Evolutionary conservation across 1,140 invertebrate genomes (phyloP).

Genomic region (Drosophila biarmipes): DNA sequence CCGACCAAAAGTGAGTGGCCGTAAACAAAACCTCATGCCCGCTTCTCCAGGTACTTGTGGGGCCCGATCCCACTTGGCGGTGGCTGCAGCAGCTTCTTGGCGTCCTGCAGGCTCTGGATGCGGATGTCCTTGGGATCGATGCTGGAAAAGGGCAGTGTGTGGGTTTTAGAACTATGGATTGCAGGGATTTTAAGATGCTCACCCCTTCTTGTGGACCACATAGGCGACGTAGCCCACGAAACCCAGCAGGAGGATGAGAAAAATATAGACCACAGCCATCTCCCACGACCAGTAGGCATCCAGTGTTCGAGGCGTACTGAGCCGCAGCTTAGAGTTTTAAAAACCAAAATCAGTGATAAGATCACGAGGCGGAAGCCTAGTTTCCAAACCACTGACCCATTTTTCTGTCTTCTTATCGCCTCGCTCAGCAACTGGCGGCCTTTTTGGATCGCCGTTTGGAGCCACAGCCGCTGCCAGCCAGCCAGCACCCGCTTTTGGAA

Average conservation of each 20-base stretch:
- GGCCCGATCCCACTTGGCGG: conserved; percentile 18
- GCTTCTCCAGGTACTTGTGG: conserved; percentile 61
- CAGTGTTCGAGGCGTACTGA: conserved; percentile 33
- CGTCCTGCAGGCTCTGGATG: conserved; percentile 54
- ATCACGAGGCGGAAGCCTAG: conserved; percentile 32
- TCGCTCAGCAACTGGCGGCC: conserved; percentile 52
- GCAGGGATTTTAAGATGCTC: not conserved
- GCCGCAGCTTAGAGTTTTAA: not conserved
- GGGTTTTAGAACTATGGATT: not conserved
- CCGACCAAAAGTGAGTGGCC: conserved; percentile 78
- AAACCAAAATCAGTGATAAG: conserved; percentile 40
- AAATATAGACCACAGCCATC: conserved; percentile 32
- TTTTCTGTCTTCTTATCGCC: conserved; percentile 54
- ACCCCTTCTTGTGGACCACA: conserved; percentile 60
- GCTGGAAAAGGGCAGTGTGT: conserved; percentile 14
- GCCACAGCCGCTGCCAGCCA: conserved; percentile 34
- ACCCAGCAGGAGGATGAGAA: conserved; percentile 27
- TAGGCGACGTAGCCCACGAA: conserved; percentile 43
- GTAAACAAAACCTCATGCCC: conserved; percentile 34
- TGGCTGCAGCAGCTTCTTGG: conserved; percentile 44
- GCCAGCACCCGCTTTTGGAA: conserved; percentile 60
- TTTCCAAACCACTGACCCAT: conserved; percentile 41
- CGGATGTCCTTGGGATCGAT: conserved; percentile 61
- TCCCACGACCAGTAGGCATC: conserved; percentile 3
- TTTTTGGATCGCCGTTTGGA: conserved; percentile 82